Percentiles rank a stretch among this genome's conserved stretches.
Evolutionary conservation across 2,888 invertebrate genomes (phyloP).

Genomic region (Temnothorax unifasciatus): DNA sequence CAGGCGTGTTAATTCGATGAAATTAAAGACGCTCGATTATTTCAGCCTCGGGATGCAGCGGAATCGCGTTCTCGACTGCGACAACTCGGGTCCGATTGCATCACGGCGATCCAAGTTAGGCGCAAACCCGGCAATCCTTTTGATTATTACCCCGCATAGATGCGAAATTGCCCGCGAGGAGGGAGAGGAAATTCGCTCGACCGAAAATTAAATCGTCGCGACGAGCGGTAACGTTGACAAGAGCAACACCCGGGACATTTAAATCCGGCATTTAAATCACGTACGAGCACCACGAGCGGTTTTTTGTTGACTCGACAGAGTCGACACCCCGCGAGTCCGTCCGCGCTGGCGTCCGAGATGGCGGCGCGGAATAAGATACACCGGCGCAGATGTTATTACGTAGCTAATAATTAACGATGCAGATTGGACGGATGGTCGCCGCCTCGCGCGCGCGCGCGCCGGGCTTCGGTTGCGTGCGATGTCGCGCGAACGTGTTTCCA

Average conservation of each 20-base stretch:
- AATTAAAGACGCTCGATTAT: background rate
- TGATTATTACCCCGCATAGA: constrained; percentile 7
- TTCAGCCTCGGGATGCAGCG: background rate
- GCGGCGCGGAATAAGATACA: background rate
- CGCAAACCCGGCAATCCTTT: background rate
- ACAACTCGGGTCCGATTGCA: background rate
- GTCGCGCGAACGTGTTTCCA: constrained; percentile 43
- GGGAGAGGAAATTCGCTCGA: background rate
- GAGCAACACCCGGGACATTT: background rate
- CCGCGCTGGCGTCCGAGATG: background rate
- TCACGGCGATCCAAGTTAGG: background rate
- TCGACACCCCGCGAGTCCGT: background rate
- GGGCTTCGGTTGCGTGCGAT: constrained; percentile 6
- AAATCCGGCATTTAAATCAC: background rate
- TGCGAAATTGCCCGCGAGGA: background rate
- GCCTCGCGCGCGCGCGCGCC: no score
- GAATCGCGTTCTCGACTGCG: constrained; percentile 1
- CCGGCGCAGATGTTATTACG: background rate
- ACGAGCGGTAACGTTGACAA: background rate
- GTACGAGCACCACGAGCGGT: background rate
- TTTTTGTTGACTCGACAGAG: background rate
- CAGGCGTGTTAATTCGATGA: no score
- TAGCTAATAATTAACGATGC: constrained; percentile 39
- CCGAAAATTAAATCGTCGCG: background rate
- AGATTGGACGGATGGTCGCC: constrained; percentile 26